phyloP scores from a whole-genome alignment of 2,797 vertebrate species.

The Trichosurus vulpecula region DNA sequence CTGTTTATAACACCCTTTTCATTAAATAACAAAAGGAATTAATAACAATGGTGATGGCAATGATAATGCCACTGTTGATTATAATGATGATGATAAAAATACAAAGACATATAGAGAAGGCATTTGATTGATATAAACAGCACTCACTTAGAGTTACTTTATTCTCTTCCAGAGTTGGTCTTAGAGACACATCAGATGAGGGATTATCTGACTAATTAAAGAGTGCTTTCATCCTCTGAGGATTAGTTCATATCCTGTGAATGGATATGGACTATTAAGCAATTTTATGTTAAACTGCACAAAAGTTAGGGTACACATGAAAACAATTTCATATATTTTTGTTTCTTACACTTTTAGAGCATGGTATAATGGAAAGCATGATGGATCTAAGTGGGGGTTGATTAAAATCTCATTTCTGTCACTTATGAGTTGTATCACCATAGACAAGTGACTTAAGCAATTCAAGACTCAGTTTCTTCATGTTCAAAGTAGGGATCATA shows the following conservation, averaged over 20 bases:
- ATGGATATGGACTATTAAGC: neutral
- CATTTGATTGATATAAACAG: neutral
- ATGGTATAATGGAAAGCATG: neutral
- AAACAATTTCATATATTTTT: neutral
- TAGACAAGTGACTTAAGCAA: neutral
- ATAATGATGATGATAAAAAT: neutral
- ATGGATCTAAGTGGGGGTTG: neutral
- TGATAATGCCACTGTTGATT: neutral
- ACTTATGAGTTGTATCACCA: neutral
- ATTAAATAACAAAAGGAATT: neutral
- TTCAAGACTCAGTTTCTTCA: rapidly evolving
- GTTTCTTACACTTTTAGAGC: neutral
- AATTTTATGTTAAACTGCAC: neutral
- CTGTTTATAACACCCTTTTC: neutral
- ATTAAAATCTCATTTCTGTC: neutral
- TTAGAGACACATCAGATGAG: neutral
- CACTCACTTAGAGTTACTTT: neutral
- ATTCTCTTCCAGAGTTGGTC: neutral
- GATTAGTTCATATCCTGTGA: neutral
- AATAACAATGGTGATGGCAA: neutral
- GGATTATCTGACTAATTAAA: neutral
- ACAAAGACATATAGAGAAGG: neutral
- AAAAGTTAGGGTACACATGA: neutral
- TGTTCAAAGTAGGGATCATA: neutral
- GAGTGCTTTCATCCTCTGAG: neutral